Percentiles rank a stretch among this genome's conserved stretches.
Evolutionary conservation across 2,113 vertebrate genomes (phyloP).

Genomic region (Scytalopus superciliaris): DNA sequence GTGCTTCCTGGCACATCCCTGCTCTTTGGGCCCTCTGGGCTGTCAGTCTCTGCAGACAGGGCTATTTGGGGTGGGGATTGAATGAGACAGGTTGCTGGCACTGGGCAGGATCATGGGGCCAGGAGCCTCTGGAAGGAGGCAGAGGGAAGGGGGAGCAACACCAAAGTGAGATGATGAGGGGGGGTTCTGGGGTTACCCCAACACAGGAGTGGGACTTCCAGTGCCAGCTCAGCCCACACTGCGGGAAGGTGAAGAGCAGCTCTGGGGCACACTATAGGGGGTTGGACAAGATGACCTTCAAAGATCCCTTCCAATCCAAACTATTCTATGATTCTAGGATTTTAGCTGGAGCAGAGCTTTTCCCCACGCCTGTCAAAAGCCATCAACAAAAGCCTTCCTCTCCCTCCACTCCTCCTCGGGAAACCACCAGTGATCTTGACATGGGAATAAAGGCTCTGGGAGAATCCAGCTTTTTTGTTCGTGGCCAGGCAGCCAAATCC

Average conservation of each 20-base stretch:
- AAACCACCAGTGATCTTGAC: neutral
- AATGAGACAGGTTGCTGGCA: rapidly evolving
- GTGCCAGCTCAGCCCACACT: rapidly evolving
- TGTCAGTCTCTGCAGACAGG: neutral
- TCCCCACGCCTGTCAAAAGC: constrained; percentile 24
- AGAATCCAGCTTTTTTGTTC: constrained; percentile 35
- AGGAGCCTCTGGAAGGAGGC: neutral
- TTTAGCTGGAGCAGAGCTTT: neutral
- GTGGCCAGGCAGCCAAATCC: constrained; percentile 8
- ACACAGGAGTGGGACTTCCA: neutral
- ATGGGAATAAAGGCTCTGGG: constrained; percentile 31
- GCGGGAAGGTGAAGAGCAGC: neutral
- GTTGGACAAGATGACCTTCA: neutral
- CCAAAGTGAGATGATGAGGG: neutral
- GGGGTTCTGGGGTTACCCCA: neutral
- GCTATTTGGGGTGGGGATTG: neutral
- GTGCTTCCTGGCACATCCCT: neutral
- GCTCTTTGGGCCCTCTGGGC: neutral
- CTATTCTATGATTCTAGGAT: neutral
- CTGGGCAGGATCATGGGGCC: neutral
- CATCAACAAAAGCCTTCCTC: constrained; percentile 34
- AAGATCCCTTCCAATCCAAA: neutral
- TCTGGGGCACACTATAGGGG: neutral
- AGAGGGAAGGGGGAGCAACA: neutral
- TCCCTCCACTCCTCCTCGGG: neutral